Percentiles rank a stretch among this genome's conserved stretches.
phyloP scores from a whole-genome alignment of 2,797 vertebrate genomes.

The Oryzias dopingdopingensis region DNA sequence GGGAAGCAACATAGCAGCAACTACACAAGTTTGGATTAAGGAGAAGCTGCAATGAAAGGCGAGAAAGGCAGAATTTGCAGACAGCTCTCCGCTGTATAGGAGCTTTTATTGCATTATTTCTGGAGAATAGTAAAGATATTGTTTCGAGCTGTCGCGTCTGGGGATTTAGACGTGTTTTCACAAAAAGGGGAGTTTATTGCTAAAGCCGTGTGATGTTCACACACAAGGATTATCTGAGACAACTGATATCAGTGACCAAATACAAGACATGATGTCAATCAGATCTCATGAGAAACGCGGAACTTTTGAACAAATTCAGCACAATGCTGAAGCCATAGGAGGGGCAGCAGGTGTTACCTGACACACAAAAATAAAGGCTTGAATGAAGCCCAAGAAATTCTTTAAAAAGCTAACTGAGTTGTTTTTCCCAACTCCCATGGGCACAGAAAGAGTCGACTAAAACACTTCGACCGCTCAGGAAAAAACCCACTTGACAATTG shows the following conservation, averaged over 20 bases:
- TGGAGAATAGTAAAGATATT: slow-evolving; percentile 35
- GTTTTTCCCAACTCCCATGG: slow-evolving; percentile 5
- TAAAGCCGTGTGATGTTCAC: slow-evolving; percentile 30
- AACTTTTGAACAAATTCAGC: slow-evolving; percentile 10
- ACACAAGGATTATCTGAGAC: slow-evolving; percentile 25
- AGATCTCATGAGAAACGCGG: slow-evolving; percentile 21
- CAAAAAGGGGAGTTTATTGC: slow-evolving; percentile 18
- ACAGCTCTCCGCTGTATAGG: slow-evolving; percentile 39
- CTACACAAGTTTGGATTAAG: slow-evolving; percentile 27
- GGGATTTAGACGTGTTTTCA: slow-evolving; percentile 30
- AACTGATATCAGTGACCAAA: slow-evolving; percentile 24
- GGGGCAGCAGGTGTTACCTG: slow-evolving; percentile 43
- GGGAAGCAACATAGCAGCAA: slow-evolving; percentile 38
- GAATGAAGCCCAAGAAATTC: slow-evolving; percentile 5
- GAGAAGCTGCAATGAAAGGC: slow-evolving; percentile 18
- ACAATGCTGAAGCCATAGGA: slow-evolving; percentile 8
- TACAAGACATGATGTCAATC: slow-evolving; percentile 33
- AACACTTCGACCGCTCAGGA: slow-evolving; percentile 8
- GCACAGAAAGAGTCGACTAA: slow-evolving; percentile 1
- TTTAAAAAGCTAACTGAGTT: slow-evolving; percentile 9
- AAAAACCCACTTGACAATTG: slow-evolving; percentile 3
- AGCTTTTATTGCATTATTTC: slow-evolving; percentile 38
- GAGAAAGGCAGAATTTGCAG: slow-evolving; percentile 28
- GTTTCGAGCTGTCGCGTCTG: slow-evolving; percentile 36
- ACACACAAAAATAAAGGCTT: slow-evolving; percentile 1